Base-by-base conservation (phyloP, 2,113 vertebrate genomes). In the Tor tambroides region DNA sequence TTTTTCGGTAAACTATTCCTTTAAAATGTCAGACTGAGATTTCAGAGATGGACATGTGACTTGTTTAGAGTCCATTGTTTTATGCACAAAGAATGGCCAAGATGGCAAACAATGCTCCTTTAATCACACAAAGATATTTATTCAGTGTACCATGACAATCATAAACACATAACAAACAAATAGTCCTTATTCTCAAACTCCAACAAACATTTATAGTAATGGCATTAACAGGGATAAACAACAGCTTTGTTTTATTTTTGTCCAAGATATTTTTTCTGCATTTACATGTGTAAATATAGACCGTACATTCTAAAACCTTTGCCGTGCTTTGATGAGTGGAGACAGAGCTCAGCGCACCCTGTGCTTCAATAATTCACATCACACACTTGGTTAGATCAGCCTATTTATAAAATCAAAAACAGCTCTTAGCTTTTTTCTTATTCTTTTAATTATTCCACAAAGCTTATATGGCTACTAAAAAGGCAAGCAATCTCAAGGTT, bases 141-240 rank as follows among this genome's bases (percentile, higher is more conserved):
- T 84, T 91, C 88, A 80, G 76, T 91, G 71, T 76, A 77, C 46
- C 10, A 56, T 85, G 72, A 88, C 86, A 86, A 90, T 82, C 82
- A 86, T 89, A 91, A 92, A 93, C 88, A 89, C 46, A 88, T 75
- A 87, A 88, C 88, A 89, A 93, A 92, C 91, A 92, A 91, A 87
- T 87, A 88, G 89, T 79, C 84, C 88, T 91, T 93, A 91, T 92
- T 91, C 92, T 85, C 87, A 71, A 90, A 87, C 91, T 89, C 92
- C 10, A 91, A 87, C n/a, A 80, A 30, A 23, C 9, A 77, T 67
- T 85, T 84, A 65, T 86, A 30, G 67, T 87, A 69, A 91, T 56
- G 79, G 80, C 86, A 43, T 86, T 89, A 92, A 89, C 54, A 71
- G n/a, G 81, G 89, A 85, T 84, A 88, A 74, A 90, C 80, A 80